phyloP scores from a whole-genome alignment of 2,113 vertebrate genomes.

The Lucifuga dentata region DNA sequence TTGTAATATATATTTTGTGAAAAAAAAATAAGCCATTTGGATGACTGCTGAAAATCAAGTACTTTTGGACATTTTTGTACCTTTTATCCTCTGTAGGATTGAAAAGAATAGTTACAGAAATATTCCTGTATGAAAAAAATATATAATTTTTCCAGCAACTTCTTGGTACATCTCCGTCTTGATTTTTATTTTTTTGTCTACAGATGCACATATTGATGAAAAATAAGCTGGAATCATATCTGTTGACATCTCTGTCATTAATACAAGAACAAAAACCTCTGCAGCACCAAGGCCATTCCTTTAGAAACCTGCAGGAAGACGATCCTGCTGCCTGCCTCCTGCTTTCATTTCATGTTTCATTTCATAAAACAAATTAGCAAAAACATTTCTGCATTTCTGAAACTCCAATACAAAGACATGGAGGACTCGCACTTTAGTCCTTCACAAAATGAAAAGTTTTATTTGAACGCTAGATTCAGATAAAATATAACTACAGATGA shows the following conservation, averaged over 20 bases:
- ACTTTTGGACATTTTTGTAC: too few relatives aligned
- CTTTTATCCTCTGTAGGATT: too few relatives aligned
- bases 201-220: neutral
- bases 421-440: constrained; percentile 10
- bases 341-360: constrained; percentile 19
- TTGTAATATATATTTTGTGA: too few relatives aligned
- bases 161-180: neutral
- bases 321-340: constrained; percentile 18
- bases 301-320: neutral
- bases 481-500: too few relatives aligned
- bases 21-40: too few relatives aligned
- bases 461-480: too few relatives aligned
- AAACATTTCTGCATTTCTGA: constrained; percentile 19
- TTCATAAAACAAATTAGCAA: constrained; percentile 37
- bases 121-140: too few relatives aligned
- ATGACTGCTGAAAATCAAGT: too few relatives aligned
- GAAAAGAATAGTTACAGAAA: too few relatives aligned
- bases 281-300: constrained; percentile 32
- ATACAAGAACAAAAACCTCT: constrained; percentile 12
- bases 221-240: constrained; percentile 9
- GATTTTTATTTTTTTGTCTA: neutral
- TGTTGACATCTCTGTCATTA: constrained; percentile 17
- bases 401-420: constrained; percentile 46
- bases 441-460: constrained; percentile 20
- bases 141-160: too few relatives aligned